Evolutionary conservation across 2,113 vertebrate genomes (phyloP).

Genomic region (Mirza zaza): DNA sequence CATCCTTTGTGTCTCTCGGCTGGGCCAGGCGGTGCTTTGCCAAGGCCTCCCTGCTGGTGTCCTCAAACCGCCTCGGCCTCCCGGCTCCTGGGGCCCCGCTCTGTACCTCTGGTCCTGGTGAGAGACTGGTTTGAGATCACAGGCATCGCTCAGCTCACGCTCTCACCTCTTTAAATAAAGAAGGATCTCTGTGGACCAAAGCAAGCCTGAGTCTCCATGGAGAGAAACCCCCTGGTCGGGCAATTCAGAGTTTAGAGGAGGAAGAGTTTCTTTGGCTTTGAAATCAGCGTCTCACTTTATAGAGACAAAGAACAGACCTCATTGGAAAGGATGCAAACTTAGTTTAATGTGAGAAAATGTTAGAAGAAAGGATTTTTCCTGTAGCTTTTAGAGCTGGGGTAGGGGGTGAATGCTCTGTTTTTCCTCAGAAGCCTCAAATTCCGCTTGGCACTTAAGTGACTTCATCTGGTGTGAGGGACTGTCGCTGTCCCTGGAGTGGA

Average conservation of each 20-base stretch:
- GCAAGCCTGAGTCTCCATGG: not conserved
- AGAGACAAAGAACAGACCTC: not conserved
- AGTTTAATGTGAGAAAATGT: not conserved
- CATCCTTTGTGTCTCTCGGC: not conserved
- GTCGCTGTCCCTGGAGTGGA: not conserved
- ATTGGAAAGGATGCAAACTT: accelerated
- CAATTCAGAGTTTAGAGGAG: not conserved
- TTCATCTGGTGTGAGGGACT: not conserved
- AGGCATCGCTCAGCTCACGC: accelerated
- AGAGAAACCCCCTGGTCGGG: not conserved
- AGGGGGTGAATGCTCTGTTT: not conserved
- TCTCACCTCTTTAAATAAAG: not conserved
- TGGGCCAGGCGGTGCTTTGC: not conserved
- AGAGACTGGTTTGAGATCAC: accelerated
- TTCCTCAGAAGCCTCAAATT: not conserved
- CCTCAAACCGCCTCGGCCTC: too few relatives aligned
- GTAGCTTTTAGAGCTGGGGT: not conserved
- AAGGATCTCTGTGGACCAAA: not conserved
- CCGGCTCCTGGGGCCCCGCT: not conserved
- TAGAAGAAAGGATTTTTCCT: not conserved
- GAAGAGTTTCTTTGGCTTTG: not conserved
- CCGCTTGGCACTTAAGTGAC: not conserved
- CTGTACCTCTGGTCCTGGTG: not conserved
- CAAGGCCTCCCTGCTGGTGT: too few relatives aligned
- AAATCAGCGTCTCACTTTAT: not conserved